Evolutionary conservation across 2,888 invertebrate genomes (phyloP), one percentile per base, ranked within the genome.

Genomic region (Sarcophaga subvicina): DNA sequence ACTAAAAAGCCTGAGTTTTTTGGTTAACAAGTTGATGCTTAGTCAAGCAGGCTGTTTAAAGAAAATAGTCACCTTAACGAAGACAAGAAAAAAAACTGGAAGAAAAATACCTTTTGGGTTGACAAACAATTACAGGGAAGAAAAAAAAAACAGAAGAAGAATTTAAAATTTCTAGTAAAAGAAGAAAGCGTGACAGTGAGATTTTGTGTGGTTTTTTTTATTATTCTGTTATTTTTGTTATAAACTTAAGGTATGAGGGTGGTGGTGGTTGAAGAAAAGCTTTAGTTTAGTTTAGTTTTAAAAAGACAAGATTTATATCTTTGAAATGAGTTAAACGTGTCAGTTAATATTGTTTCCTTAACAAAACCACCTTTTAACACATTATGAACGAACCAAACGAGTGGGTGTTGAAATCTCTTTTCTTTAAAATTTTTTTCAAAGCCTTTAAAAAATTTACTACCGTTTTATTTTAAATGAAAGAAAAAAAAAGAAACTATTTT

Each of bases 311-410:
- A 87, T 87, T 87, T 81, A 81, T 81, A 87, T 87, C 87, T 75
- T 59, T 81, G 71, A 87, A 87, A 87, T 87, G 87, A 87, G 78
- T 72, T 84, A 87, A 87, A 87, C 87, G 87, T 87, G 87, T 84
- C 84, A 79, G 87, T 84, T 84, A 70, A 84, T 62, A 82, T 60
- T 49, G 62, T 63, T 69, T 11, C 2, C 45, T 37, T 54, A 3
- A n/a, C n/a, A 27, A 66, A 5, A 59, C 27, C 71, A 71, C 1
- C 17, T 66, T 63, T 76, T 67, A 70, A 64, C 75, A 80, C 66
- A 60, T 76, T 83, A 69, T 71, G 17, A 12, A 54, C 67, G 27
- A n/a, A 69, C 49, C 49, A 0, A 76, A 27, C 64, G 59, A 78
- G 86, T 80, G 84, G 84, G 87, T 84, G 84, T 81, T 81, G 22